These are phyloP conservation scores for Aphis craccivora DNA, from an alignment of 1,140 invertebrate genomes.

Conservation along the genomic window DNA sequence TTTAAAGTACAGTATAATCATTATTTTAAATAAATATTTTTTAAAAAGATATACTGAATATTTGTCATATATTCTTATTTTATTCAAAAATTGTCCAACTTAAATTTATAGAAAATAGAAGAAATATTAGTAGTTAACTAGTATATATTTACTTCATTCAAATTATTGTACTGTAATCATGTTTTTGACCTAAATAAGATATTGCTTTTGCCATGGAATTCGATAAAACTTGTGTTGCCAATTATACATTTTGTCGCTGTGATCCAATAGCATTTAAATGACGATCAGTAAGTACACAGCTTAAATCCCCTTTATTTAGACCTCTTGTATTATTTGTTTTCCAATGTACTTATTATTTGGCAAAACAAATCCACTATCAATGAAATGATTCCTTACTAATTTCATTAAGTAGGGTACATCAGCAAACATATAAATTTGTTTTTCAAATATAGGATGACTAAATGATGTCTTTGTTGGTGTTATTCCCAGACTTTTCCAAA, in stretches of 20 bases:
- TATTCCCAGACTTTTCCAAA: too few species aligned
- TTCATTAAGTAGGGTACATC: background rate
- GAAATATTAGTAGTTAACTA: background rate
- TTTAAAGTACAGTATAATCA: background rate
- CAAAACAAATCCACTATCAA: background rate
- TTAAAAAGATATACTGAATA: too few species aligned
- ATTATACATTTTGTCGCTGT: background rate
- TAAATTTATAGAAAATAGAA: background rate
- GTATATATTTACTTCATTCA: slow-evolving; percentile 20
- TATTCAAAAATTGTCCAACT: background rate
- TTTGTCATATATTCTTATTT: too few species aligned
- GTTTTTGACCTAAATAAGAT: background rate
- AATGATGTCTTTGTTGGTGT: too few species aligned
- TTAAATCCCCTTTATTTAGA: background rate
- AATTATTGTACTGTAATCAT: background rate
- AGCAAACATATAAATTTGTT: background rate
- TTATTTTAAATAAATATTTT: too few species aligned
- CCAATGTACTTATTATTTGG: background rate
- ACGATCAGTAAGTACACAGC: background rate
- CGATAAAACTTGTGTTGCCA: background rate
- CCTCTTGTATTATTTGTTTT: background rate
- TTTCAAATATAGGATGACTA: too few species aligned
- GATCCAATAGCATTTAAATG: background rate
- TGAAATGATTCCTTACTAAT: background rate
- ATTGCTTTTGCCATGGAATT: slow-evolving; percentile 7